phyloP scores from a whole-genome alignment of 2,888 invertebrate genomes.

The Dichetophora obliterata region DNA sequence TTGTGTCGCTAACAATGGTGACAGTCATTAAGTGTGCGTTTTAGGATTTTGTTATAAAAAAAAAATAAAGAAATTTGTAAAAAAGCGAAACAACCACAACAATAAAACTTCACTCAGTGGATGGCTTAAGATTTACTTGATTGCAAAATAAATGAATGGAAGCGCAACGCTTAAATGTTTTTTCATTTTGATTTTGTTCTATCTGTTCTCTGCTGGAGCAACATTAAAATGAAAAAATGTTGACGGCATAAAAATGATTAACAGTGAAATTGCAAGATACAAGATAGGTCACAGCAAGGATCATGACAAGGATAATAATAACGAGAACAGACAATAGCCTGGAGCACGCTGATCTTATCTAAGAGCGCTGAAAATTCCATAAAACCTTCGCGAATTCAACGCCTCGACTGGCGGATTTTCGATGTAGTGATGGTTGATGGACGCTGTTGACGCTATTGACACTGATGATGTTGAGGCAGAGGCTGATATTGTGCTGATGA shows the following conservation, averaged over 20 bases:
- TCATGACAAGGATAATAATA: conserved; percentile 38
- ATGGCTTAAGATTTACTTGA: conserved; percentile 42
- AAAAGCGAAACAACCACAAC: neutral
- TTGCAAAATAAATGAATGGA: conserved; percentile 60
- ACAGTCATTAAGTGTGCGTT: conserved; percentile 12
- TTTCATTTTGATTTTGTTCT: neutral
- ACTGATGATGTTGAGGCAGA: neutral
- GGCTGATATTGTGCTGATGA: conserved; percentile 7
- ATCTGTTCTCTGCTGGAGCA: conserved; percentile 29
- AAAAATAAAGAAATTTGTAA: conserved; percentile 31
- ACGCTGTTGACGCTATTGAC: neutral
- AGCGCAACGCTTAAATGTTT: conserved; percentile 53
- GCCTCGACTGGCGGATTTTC: neutral
- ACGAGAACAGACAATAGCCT: conserved; percentile 6
- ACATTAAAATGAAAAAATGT: conserved; percentile 37
- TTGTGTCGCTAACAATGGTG: neutral
- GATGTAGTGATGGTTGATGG: neutral
- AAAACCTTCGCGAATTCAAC: conserved; percentile 40
- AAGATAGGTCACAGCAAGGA: conserved; percentile 65
- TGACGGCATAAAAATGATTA: conserved; percentile 4
- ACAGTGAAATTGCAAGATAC: conserved; percentile 54
- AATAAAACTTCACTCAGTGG: conserved; percentile 17
- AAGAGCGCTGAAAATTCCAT: conserved; percentile 41
- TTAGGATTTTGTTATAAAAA: neutral
- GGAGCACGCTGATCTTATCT: conserved; percentile 15